Conservation (phyloP, 2,113 vertebrate species). For the Coturnix japonica region DNA sequence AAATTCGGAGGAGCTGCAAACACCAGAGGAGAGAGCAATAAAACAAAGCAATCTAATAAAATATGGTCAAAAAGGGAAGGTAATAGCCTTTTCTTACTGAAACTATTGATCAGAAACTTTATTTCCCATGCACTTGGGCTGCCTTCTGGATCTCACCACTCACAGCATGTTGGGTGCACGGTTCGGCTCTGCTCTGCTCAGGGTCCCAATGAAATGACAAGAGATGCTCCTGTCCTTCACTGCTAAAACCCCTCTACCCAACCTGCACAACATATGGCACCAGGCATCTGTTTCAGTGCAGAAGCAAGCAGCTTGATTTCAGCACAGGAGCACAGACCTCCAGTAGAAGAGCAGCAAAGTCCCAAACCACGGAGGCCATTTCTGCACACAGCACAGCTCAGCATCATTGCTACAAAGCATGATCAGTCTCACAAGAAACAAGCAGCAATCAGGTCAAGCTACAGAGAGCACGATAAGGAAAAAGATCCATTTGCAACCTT, state of each 20-base stretch:
- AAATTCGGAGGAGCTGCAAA: not conserved
- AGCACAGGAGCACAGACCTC: not conserved
- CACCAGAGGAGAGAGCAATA: not conserved
- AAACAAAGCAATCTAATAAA: not conserved
- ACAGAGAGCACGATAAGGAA: not conserved
- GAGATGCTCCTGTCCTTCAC: not conserved
- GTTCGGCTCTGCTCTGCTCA: not conserved
- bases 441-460: slow-evolving; percentile 10
- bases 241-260: not conserved
- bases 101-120: not conserved
- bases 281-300: not conserved
- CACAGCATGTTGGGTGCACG: rapidly evolving
- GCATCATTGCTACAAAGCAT: not conserved
- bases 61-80: not conserved
- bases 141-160: not conserved
- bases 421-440: not conserved
- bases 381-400: not conserved
- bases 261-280: rapidly evolving
- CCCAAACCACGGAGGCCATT: not conserved
- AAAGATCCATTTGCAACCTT: slow-evolving; percentile 5
- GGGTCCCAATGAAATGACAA: not conserved
- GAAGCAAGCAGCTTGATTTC: not conserved
- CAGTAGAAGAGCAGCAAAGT: not conserved
- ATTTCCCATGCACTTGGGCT: not conserved
- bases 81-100: not conserved